phyloP scores from a whole-genome alignment of 1,140 invertebrate genomes.

The Arctopsyche grandis region DNA sequence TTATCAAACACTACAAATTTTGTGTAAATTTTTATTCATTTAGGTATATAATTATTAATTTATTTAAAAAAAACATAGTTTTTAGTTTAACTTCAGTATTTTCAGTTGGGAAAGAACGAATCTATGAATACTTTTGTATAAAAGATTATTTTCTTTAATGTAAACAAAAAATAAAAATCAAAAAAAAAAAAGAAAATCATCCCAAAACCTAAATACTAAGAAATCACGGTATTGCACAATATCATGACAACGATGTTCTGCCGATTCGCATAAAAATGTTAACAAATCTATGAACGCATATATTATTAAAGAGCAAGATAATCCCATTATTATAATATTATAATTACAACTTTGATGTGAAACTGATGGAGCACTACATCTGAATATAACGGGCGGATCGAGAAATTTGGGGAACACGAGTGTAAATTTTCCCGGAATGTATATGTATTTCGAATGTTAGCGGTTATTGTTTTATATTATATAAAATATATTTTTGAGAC shows the following conservation, averaged over 20 bases:
- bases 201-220: no score
- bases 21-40: conserved; percentile 46
- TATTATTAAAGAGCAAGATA: no score
- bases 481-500: conserved; percentile 40
- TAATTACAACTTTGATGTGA: no score
- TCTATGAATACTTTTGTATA: neutral
- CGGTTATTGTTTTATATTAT: conserved; percentile 40
- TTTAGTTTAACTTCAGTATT: conserved; percentile 38
- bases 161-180: neutral
- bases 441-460: neutral
- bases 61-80: conserved; percentile 41
- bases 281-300: no score
- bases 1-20: conserved; percentile 42
- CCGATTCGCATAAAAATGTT: no score
- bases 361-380: no score
- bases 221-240: conserved; percentile 1
- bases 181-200: no score
- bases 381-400: no score
- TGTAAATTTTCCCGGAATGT: no score
- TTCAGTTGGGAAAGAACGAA: conserved; percentile 3
- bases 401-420: no score
- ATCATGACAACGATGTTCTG: neutral
- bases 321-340: no score
- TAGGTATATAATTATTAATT: conserved; percentile 51
- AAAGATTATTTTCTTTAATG: neutral